Evolutionary conservation across 30 jellyfish, hydroid and myxozoan species (phyloP).

Genomic region (Nemopilema nomurai): DNA sequence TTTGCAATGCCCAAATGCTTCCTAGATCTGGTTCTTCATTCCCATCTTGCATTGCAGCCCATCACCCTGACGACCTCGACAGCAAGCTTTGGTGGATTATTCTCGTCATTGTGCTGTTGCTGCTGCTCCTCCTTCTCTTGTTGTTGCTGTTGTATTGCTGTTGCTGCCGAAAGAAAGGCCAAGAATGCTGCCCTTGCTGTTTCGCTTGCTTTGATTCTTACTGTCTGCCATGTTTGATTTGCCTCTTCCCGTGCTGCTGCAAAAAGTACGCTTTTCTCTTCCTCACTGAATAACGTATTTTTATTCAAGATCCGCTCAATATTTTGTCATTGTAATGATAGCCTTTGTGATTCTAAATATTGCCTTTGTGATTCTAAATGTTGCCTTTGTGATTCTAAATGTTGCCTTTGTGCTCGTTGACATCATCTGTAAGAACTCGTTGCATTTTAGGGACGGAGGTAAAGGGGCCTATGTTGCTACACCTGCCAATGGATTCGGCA

Average conservation of each 20-base stretch:
- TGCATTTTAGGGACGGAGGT: background rate
- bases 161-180: slow-evolving; percentile 84
- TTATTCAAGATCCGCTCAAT: background rate
- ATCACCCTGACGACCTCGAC: slow-evolving; percentile 60
- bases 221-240: slow-evolving; percentile 82
- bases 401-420: background rate
- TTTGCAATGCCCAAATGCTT: too few species aligned
- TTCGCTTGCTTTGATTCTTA: slow-evolving; percentile 52
- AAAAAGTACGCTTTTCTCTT: too few species aligned
- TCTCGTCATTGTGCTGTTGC: slow-evolving; percentile 71
- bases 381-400: background rate
- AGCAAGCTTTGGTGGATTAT: slow-evolving; percentile 95
- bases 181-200: slow-evolving; percentile 87
- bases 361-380: background rate
- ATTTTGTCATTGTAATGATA: background rate
- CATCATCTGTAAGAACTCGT: background rate
- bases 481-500: slow-evolving; percentile 61
- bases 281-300: slow-evolving; percentile 9
- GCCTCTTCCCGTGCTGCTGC: slow-evolving; percentile 94
- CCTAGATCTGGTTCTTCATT: background rate
- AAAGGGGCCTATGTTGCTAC: slow-evolving; percentile 70
- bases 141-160: slow-evolving; percentile 84
- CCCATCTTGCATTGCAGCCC: slow-evolving; percentile 14
- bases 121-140: slow-evolving; percentile 77
- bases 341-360: background rate